Conservation (phyloP, 2,797 vertebrate genomes). For the Sebastes aleutianus region DNA sequence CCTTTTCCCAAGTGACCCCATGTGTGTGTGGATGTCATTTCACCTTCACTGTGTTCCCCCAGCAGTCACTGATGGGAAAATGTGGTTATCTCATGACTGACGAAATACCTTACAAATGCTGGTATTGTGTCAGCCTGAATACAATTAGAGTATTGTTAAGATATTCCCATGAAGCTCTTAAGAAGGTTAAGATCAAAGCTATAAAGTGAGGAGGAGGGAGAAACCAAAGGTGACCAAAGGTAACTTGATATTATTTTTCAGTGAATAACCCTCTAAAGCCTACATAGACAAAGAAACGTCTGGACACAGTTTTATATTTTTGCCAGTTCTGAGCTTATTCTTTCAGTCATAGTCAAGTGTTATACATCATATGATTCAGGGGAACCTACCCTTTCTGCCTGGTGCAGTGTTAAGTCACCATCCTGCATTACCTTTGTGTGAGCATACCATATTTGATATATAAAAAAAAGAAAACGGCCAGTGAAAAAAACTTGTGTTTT, state of each 20-base stretch:
- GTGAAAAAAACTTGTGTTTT: too few relatives aligned
- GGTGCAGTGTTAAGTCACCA: too few relatives aligned
- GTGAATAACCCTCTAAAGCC: too few relatives aligned
- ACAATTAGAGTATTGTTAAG: neutral
- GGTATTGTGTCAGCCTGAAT: neutral
- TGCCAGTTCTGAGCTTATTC: too few relatives aligned
- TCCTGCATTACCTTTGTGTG: too few relatives aligned
- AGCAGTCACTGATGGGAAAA: neutral
- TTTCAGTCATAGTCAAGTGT: too few relatives aligned
- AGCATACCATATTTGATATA: too few relatives aligned
- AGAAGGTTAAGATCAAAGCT: neutral
- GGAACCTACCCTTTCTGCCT: too few relatives aligned
- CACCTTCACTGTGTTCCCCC: neutral
- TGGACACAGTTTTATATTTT: too few relatives aligned
- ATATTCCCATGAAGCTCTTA: neutral
- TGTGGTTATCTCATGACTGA: neutral
- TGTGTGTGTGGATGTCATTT: conserved; percentile 7
- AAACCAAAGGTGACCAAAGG: neutral
- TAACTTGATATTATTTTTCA: neutral
- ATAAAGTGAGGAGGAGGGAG: neutral
- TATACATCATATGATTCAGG: too few relatives aligned
- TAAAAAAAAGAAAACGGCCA: too few relatives aligned
- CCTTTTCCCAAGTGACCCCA: neutral
- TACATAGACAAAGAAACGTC: too few relatives aligned
- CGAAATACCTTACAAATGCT: neutral